These are phyloP conservation scores for Neoniphon sammara DNA, from an alignment of 2,797 vertebrate species.

Conservation along the genomic window DNA sequence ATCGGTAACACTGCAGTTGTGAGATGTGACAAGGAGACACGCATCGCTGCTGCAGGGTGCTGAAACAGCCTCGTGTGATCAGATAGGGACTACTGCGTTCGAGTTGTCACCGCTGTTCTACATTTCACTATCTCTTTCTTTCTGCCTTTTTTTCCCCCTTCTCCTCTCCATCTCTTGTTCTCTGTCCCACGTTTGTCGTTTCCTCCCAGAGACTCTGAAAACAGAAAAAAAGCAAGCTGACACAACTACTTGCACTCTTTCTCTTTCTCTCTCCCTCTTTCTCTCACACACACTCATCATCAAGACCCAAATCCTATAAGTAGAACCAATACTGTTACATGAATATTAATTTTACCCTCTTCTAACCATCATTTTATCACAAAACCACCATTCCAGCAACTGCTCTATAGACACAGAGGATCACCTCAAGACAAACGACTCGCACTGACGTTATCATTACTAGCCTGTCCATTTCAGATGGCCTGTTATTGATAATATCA, in stretches of 20 bases:
- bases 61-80: conserved; percentile 19
- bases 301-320: too few species aligned
- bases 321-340: too few species aligned
- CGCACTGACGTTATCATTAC: conserved; percentile 31
- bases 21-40: conserved; percentile 59
- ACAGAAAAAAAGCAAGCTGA: neutral
- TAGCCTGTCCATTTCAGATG: conserved; percentile 33
- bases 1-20: conserved; percentile 57
- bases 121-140: conserved; percentile 21
- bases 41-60: conserved; percentile 38
- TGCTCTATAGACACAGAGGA: conserved; percentile 9
- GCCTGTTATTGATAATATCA: conserved; percentile 45
- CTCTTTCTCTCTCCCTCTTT: too few species aligned
- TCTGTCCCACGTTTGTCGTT: conserved; percentile 18
- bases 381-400: neutral
- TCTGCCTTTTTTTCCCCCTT: neutral
- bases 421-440: conserved; percentile 27
- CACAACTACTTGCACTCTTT: too few species aligned
- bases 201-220: conserved; percentile 27
- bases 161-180: conserved; percentile 15
- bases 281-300: too few species aligned
- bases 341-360: neutral
- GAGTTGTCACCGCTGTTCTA: neutral
- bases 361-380: conserved; percentile 13
- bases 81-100: neutral